Evolutionary conservation across 2,113 vertebrate species (phyloP).

Genomic region (Procavia capensis): DNA sequence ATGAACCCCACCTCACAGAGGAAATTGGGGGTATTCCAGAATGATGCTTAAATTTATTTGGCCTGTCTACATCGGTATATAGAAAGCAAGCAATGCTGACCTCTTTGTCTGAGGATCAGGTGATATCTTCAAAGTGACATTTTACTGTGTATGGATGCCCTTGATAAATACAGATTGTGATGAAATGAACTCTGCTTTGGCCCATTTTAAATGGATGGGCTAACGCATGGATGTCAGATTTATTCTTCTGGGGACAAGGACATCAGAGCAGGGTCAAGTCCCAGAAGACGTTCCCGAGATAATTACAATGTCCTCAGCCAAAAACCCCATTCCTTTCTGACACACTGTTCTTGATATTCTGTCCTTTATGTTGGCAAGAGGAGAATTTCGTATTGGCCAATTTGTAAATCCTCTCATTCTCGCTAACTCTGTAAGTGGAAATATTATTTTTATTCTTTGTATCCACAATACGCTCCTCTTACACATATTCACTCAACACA

Average conservation of each 20-base stretch:
- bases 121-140: not conserved
- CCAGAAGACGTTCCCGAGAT: not conserved
- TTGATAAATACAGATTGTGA: constrained; percentile 2
- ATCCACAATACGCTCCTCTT: not conserved
- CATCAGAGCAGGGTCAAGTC: not conserved
- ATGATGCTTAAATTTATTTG: constrained; percentile 23
- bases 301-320: not conserved
- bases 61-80: not conserved
- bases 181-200: not conserved
- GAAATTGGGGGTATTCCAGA: not conserved
- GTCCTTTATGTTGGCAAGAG: not conserved
- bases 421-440: not conserved
- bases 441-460: not conserved
- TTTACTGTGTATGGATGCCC: not conserved
- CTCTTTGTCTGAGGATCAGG: not conserved
- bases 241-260: not conserved
- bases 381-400: not conserved
- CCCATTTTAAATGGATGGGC: not conserved
- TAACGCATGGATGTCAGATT: constrained; percentile 2
- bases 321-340: not conserved
- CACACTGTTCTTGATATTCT: not conserved
- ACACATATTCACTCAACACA: not conserved
- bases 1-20: not conserved
- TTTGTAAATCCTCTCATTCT: not conserved
- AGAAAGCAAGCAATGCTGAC: not conserved